These are phyloP conservation scores for Brienomyrus longianalis DNA, from an alignment of 2,113 vertebrate species.

Conservation along the genomic window DNA sequence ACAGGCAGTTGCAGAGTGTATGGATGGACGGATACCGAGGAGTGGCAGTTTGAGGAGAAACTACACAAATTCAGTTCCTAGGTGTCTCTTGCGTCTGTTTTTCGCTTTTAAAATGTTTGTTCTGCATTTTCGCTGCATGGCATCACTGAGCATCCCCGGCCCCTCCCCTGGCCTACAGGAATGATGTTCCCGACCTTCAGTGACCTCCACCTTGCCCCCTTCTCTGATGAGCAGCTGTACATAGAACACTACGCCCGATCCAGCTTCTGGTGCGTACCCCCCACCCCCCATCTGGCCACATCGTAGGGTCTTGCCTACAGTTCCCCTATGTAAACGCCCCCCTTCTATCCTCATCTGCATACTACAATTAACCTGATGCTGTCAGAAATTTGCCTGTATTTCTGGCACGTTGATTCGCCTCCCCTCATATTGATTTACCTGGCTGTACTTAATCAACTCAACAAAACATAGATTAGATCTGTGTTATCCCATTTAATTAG, in stretches of 20 bases:
- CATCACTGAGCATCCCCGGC: background rate
- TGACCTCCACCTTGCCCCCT: conserved; percentile 70
- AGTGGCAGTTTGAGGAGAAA: background rate
- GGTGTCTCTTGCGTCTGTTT: background rate
- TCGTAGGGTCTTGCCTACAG: background rate
- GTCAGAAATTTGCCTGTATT: background rate
- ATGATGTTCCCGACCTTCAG: conserved; percentile 68
- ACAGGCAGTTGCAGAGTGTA: background rate
- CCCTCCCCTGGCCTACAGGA: conserved; percentile 42
- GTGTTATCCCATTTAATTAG: background rate
- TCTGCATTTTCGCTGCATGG: background rate
- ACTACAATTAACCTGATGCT: background rate
- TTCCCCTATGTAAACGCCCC: background rate
- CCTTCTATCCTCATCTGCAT: background rate
- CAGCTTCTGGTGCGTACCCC: conserved; percentile 59
- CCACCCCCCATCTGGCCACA: background rate
- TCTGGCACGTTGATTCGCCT: background rate
- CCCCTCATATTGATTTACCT: background rate
- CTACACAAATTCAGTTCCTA: background rate
- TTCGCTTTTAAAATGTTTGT: background rate
- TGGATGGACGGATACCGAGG: background rate
- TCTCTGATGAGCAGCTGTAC: conserved; percentile 73
- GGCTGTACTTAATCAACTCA: background rate
- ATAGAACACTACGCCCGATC: conserved; percentile 64
- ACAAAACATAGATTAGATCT: background rate